phyloP scores from a whole-genome alignment of 2,797 vertebrate species.

The Lepilemur septentrionalis region DNA sequence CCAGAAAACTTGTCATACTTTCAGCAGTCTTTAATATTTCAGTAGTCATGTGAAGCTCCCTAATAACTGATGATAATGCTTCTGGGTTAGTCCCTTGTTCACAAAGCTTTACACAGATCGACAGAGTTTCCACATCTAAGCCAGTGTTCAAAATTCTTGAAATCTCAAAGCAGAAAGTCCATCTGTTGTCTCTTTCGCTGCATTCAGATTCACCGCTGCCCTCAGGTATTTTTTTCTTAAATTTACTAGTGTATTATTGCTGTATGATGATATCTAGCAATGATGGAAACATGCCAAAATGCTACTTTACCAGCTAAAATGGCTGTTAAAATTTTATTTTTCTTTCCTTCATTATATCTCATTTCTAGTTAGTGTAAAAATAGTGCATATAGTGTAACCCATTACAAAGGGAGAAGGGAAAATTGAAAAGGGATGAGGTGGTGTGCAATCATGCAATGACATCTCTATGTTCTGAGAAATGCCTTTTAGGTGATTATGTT shows the following conservation, averaged over 20 bases:
- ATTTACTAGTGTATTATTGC: not conserved
- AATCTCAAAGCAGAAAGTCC: slow-evolving; percentile 95
- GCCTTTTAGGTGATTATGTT: not conserved
- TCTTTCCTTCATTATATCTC: not conserved
- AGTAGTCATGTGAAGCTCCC: slow-evolving; percentile 95
- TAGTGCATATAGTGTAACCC: not conserved
- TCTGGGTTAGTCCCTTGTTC: slow-evolving; percentile 99
- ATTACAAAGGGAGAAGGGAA: not conserved
- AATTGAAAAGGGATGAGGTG: not conserved
- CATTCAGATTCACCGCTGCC: not conserved
- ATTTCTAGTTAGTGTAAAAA: not conserved
- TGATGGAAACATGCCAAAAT: not conserved
- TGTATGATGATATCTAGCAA: not conserved
- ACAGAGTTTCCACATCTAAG: slow-evolving; percentile 96
- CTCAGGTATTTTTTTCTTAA: not conserved
- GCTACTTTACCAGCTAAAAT: slow-evolving; percentile 12
- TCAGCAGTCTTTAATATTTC: slow-evolving; percentile 91
- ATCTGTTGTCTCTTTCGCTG: not conserved
- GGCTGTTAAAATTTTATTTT: not conserved
- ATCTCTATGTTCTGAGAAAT: not conserved
- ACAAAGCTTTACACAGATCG: slow-evolving; percentile 96
- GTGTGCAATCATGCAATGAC: not conserved
- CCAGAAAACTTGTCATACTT: not conserved
- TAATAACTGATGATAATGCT: slow-evolving; percentile 96
- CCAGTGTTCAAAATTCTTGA: slow-evolving; percentile 97